Evolutionary conservation across 2,888 invertebrate genomes (phyloP).

Genomic region (Microchrysa polita): DNA sequence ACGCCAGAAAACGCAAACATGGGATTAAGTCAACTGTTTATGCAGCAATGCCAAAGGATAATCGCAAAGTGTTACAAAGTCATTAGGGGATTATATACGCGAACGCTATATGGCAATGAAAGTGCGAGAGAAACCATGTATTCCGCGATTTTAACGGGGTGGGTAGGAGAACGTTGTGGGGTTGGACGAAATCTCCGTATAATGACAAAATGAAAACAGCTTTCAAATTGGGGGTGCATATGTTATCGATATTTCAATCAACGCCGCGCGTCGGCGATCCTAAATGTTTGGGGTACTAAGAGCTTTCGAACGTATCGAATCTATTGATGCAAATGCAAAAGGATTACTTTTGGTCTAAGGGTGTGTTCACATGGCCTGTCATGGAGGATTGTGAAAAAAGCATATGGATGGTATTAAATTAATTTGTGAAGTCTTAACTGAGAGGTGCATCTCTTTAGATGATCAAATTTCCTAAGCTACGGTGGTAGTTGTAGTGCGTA

Average conservation of each 20-base stretch:
- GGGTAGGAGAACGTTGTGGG: background rate
- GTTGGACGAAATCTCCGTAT: conserved; percentile 7
- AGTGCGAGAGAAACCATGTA: background rate
- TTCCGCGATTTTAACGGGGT: background rate
- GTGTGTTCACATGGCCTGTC: background rate
- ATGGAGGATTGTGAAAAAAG: too few species aligned
- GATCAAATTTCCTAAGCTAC: too few species aligned
- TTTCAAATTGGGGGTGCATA: conserved; percentile 33
- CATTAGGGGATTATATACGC: conserved; percentile 32
- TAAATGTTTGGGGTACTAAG: background rate
- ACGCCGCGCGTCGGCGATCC: background rate
- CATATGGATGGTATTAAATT: background rate
- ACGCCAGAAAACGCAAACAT: conserved; percentile 8
- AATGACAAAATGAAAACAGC: conserved; percentile 21
- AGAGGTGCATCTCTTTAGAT: too few species aligned
- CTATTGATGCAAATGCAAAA: background rate
- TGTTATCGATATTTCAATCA: conserved; percentile 26
- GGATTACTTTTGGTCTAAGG: background rate
- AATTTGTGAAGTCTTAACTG: background rate
- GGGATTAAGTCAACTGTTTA: conserved; percentile 28
- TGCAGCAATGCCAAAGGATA: conserved; percentile 27
- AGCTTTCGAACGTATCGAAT: background rate
- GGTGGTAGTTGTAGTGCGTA: too few species aligned
- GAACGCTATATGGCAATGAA: conserved; percentile 7
- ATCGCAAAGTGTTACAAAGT: conserved; percentile 28